A percentile compares a stretch with the other conserved stretches of the same genome.
These are phyloP conservation scores for Epinephelus fuscoguttatus DNA, from an alignment of 2,113 vertebrate genomes.

Conservation along the genomic window DNA sequence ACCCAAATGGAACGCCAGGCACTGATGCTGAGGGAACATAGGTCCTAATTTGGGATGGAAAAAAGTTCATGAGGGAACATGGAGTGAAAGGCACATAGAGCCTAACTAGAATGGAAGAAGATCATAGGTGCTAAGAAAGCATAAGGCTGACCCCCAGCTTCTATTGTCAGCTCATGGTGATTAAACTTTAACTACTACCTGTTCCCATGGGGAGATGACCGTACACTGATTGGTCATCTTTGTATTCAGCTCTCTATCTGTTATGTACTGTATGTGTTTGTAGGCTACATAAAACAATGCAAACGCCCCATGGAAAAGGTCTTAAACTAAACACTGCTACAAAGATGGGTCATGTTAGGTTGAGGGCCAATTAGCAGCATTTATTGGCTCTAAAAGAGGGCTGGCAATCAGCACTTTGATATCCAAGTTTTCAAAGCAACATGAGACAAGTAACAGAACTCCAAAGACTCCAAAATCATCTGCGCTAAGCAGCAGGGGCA, in stretches of 20 bases:
- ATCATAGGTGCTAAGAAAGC: too few species aligned
- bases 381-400: neutral
- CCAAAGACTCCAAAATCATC: neutral
- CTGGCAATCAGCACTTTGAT: slow-evolving; percentile 19
- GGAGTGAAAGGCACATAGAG: too few species aligned
- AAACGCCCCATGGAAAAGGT: slow-evolving; percentile 7
- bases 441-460: neutral
- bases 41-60: too few species aligned
- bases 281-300: neutral
- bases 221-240: neutral
- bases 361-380: slow-evolving; percentile 19
- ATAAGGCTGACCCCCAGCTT: too few species aligned
- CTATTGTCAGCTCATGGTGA: neutral
- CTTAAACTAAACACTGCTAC: neutral
- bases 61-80: too few species aligned
- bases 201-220: neutral
- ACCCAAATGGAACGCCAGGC: too few species aligned
- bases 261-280: neutral
- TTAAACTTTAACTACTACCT: neutral
- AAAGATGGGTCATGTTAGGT: neutral
- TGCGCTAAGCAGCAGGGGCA: slow-evolving; percentile 3
- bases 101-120: too few species aligned
- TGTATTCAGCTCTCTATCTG: neutral
- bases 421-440: slow-evolving; percentile 20
- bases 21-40: too few species aligned